Evolutionary conservation across 2,888 invertebrate species (phyloP).

Genomic region (Palloptera scutellata): DNA sequence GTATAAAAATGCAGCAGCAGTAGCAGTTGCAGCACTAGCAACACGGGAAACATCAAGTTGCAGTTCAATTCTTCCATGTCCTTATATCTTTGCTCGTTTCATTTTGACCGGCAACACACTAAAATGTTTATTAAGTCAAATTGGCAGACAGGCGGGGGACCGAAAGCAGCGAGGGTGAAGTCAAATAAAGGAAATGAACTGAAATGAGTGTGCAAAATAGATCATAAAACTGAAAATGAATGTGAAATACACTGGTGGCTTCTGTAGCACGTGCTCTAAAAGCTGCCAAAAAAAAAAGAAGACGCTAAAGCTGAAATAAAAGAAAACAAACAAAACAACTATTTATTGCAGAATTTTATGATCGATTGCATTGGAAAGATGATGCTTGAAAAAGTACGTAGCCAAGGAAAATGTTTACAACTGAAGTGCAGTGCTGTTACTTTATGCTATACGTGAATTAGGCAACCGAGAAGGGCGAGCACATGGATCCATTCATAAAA

Average conservation of each 20-base stretch:
- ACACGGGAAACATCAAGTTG: conserved; percentile 22
- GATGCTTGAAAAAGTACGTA: background rate
- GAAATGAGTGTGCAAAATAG: conserved; percentile 11
- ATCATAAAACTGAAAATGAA: conserved; percentile 15
- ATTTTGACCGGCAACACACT: conserved; percentile 16
- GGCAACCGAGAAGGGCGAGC: too few species aligned
- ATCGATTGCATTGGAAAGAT: conserved; percentile 38
- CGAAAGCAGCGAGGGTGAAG: background rate
- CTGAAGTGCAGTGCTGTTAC: too few species aligned
- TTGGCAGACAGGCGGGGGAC: conserved; percentile 9
- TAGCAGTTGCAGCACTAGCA: conserved; percentile 1
- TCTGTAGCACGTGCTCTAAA: conserved; percentile 1
- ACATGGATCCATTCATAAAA: too few species aligned
- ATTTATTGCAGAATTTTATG: conserved; percentile 35
- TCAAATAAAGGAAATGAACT: background rate
- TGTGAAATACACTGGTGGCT: background rate
- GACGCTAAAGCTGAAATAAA: too few species aligned
- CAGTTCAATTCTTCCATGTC: conserved; percentile 2
- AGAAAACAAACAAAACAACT: too few species aligned
- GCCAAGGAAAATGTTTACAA: conserved; percentile 12
- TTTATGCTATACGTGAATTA: too few species aligned
- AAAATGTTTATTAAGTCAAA: conserved; percentile 33
- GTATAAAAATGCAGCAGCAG: conserved; percentile 26
- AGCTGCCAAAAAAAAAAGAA: background rate
- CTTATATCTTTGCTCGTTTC: background rate